phyloP scores from a whole-genome alignment of 2,888 invertebrate species.

The Syrista parreyssii region DNA sequence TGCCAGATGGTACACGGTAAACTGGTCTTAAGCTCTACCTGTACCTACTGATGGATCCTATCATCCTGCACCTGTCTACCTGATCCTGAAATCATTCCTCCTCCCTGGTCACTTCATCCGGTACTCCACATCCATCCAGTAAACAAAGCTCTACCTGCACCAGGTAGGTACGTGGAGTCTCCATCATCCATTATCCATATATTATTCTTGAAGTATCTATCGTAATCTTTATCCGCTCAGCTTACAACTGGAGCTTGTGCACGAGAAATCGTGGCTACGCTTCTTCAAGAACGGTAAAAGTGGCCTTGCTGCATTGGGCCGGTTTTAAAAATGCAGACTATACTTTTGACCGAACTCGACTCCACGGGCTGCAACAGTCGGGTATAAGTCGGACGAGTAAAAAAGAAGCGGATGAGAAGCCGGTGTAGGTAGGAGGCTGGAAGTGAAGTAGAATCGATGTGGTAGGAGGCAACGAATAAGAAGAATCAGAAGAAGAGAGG shows the following conservation, averaged over 20 bases:
- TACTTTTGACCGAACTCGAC: background rate
- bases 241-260: background rate
- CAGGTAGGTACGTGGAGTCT: background rate
- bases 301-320: background rate
- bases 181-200: background rate
- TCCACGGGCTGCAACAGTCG: background rate
- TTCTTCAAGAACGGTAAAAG: background rate
- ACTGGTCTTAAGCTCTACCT: background rate
- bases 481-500: conserved; percentile 28
- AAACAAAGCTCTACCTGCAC: background rate
- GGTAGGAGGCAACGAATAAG: conserved; percentile 27
- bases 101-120: background rate
- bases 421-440: background rate
- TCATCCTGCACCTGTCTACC: background rate
- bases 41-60: background rate
- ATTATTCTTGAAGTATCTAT: background rate
- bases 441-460: background rate
- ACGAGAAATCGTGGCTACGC: background rate
- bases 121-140: background rate
- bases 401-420: background rate
- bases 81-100: background rate
- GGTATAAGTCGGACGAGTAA: background rate
- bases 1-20: background rate
- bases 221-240: background rate
- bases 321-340: background rate